Conservation (phyloP, 2,797 vertebrate species). For the Gymnothorax reevesii region DNA sequence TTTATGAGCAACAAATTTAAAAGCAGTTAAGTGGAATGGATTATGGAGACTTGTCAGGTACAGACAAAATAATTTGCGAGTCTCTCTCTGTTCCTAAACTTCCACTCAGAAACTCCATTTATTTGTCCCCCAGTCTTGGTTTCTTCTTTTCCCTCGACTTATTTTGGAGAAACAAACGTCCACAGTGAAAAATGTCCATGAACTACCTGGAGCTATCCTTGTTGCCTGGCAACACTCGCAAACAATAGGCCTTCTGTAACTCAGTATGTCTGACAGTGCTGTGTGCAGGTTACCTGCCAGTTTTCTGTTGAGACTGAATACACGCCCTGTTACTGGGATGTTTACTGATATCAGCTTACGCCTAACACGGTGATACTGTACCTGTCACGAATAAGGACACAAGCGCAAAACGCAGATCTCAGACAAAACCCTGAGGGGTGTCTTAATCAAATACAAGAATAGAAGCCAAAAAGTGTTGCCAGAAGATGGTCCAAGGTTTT, state of each 20-base stretch:
- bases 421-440: no score
- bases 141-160: neutral
- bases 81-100: neutral
- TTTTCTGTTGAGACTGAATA: neutral
- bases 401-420: no score
- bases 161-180: neutral
- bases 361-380: neutral
- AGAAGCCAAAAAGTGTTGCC: no score
- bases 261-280: neutral
- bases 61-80: neutral
- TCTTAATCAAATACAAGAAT: no score
- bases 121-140: neutral
- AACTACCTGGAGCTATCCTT: neutral
- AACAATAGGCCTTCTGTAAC: conserved; percentile 6
- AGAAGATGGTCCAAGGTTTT: no score
- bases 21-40: neutral
- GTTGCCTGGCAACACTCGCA: conserved; percentile 3
- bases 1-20: neutral
- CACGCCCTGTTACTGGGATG: neutral
- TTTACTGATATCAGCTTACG: neutral
- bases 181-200: neutral
- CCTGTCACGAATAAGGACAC: no score
- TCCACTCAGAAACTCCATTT: neutral
- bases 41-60: neutral
- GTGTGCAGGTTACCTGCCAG: neutral